phyloP scores from a whole-genome alignment of 2,797 vertebrate genomes.

The Neosalanx taihuensis region DNA sequence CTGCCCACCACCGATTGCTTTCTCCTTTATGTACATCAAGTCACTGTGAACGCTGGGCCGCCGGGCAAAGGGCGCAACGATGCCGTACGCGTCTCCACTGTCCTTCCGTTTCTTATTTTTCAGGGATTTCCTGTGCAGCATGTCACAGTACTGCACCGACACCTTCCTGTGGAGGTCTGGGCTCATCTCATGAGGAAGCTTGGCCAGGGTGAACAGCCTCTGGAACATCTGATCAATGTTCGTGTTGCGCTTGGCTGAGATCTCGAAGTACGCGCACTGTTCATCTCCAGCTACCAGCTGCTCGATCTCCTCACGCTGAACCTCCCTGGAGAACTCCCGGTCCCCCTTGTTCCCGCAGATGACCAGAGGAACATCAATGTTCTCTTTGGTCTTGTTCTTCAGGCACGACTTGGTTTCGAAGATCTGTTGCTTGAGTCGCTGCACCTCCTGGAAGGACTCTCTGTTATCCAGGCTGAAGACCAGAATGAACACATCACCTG shows the following conservation, averaged over 20 bases:
- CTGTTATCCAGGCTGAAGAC: slow-evolving; percentile 96
- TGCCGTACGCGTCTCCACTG: slow-evolving; percentile 84
- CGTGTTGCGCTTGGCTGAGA: slow-evolving; percentile 94
- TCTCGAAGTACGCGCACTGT: slow-evolving; percentile 93
- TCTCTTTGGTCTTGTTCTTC: slow-evolving; percentile 93
- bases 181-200: slow-evolving; percentile 96
- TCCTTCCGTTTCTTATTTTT: slow-evolving; percentile 82
- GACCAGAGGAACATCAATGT: slow-evolving; percentile 89
- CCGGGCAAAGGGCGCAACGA: slow-evolving; percentile 91
- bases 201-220: slow-evolving; percentile 90
- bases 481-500: slow-evolving; percentile 94
- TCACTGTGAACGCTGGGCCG: slow-evolving; percentile 96
- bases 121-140: slow-evolving; percentile 85
- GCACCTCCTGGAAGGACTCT: slow-evolving; percentile 95
- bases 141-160: slow-evolving; percentile 90
- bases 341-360: slow-evolving; percentile 97
- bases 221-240: slow-evolving; percentile 96
- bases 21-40: slow-evolving; percentile 95
- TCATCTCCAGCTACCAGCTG: slow-evolving; percentile 84
- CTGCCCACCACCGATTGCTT: slow-evolving; percentile 82
- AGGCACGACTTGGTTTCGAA: slow-evolving; percentile 94
- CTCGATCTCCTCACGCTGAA: slow-evolving; percentile 86
- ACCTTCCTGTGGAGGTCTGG: slow-evolving; percentile 93
- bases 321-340: slow-evolving; percentile 86
- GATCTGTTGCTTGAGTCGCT: slow-evolving; percentile 92